phyloP scores from a whole-genome alignment of 92 coral and sea anemone genomes.

The Phenganax marumi region DNA sequence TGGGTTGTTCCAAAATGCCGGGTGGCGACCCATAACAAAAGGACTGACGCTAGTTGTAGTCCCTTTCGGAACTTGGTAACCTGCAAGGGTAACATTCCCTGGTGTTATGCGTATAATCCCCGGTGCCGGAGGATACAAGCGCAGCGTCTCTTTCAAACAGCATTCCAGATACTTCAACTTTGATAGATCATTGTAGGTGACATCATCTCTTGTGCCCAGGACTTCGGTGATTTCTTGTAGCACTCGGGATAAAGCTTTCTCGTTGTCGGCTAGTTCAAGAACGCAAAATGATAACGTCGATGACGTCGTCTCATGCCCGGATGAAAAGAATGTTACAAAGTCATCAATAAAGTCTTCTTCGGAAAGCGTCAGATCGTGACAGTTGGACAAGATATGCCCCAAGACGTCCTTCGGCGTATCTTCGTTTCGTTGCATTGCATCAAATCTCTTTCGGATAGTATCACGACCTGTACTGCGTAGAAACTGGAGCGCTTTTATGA shows the following conservation, averaged over 20 bases:
- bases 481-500: conserved; percentile 52
- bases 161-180: conserved; percentile 73
- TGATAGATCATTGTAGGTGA: conserved; percentile 66
- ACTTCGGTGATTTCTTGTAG: conserved; percentile 75
- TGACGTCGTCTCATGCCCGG: conserved; percentile 83
- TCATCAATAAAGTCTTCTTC: conserved; percentile 78
- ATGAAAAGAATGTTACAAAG: conserved; percentile 67
- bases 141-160: conserved; percentile 76
- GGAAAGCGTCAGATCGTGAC: conserved; percentile 54
- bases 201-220: conserved; percentile 66
- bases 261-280: conserved; percentile 70
- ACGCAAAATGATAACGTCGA: conserved; percentile 63
- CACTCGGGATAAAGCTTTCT: conserved; percentile 52
- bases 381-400: conserved; percentile 44
- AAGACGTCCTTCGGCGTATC: conserved; percentile 43
- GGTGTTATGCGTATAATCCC: conserved; percentile 66
- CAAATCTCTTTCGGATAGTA: conserved; percentile 63
- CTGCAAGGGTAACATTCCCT: conserved; percentile 68
- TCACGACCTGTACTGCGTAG: conserved; percentile 70
- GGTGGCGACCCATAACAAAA: conserved; percentile 64
- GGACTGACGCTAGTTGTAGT: conserved; percentile 60
- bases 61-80: conserved; percentile 61
- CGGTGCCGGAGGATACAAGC: conserved; percentile 90
- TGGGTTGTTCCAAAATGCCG: conserved; percentile 78
- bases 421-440: conserved; percentile 68